Conservation (phyloP, 2,113 vertebrate genomes). For the Cettia cetti region DNA sequence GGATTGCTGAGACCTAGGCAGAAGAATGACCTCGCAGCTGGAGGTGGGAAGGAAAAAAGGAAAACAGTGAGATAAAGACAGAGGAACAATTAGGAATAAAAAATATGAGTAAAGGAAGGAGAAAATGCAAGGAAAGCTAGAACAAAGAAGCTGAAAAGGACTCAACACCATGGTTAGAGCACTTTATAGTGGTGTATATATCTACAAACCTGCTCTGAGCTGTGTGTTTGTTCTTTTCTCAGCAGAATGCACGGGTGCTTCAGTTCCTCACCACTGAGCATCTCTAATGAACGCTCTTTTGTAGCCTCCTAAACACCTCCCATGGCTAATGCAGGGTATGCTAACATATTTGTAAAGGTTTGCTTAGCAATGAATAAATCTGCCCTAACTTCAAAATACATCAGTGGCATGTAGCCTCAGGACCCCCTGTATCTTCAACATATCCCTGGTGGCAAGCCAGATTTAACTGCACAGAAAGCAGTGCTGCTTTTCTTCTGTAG, state of each 20-base stretch:
- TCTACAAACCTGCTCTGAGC: neutral
- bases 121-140: neutral
- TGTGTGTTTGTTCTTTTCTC: neutral
- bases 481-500: neutral
- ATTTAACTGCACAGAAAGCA: neutral
- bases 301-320: neutral
- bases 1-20: neutral
- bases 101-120: neutral
- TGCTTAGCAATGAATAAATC: neutral
- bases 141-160: neutral
- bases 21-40: neutral
- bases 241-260: neutral
- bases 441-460: neutral
- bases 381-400: conserved; percentile 13
- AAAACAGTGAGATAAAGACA: neutral
- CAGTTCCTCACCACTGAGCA: neutral
- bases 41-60: neutral
- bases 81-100: neutral
- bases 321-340: neutral
- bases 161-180: too few species aligned
- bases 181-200: neutral
- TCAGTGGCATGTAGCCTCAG: neutral
- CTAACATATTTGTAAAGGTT: neutral
- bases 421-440: neutral
- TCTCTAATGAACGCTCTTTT: neutral